These are phyloP conservation scores for Hiodon tergisus DNA, from an alignment of 2,113 vertebrate genomes.

Conservation along the genomic window DNA sequence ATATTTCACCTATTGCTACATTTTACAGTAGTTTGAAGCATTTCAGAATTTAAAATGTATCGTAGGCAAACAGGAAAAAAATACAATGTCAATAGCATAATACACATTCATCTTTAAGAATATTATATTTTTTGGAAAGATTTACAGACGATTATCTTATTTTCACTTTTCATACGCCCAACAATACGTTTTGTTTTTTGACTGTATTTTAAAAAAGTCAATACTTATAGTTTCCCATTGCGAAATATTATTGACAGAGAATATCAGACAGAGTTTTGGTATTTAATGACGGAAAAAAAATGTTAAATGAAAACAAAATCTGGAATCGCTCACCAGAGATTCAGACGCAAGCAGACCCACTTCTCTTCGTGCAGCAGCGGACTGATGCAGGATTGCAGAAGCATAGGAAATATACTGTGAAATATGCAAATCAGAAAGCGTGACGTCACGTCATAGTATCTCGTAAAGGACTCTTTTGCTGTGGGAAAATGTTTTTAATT, in stretches of 20 bases:
- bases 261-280: background rate
- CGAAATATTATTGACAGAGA: background rate
- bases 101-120: no score
- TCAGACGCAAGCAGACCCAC: background rate
- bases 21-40: no score
- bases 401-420: conserved; percentile 42
- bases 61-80: no score
- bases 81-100: no score
- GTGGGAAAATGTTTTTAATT: background rate
- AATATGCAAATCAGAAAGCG: conserved; percentile 46
- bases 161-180: background rate
- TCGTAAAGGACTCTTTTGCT: background rate
- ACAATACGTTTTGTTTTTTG: background rate
- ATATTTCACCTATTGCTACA: no score
- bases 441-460: conserved; percentile 33
- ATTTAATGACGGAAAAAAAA: background rate
- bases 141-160: no score
- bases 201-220: background rate
- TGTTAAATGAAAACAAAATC: background rate
- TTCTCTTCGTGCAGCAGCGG: background rate
- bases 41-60: no score
- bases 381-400: background rate
- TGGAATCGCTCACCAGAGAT: conserved; percentile 36
- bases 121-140: no score
- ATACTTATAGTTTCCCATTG: background rate